phyloP scores from a whole-genome alignment of 2,797 vertebrate genomes.

The Tenualosa thibaudeaui region DNA sequence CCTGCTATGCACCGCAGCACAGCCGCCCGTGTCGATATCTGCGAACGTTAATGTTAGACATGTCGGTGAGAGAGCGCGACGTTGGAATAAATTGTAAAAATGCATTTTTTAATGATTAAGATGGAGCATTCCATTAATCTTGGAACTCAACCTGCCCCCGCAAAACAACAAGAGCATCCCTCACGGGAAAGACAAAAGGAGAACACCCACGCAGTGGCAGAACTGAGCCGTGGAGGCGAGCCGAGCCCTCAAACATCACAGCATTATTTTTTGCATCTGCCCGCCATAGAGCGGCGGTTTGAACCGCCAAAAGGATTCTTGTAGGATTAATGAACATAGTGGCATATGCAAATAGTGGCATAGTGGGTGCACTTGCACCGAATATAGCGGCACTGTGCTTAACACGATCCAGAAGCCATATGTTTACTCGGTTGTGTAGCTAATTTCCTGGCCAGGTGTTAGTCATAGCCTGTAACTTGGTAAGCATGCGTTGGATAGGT shows the following conservation, averaged over 20 bases:
- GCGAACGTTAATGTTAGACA: constrained; percentile 12
- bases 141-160: constrained; percentile 72
- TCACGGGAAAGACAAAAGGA: constrained; percentile 67
- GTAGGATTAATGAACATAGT: constrained; percentile 14
- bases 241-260: constrained; percentile 64
- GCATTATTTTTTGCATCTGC: constrained; percentile 59
- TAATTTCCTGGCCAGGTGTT: background rate
- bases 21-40: constrained; percentile 55
- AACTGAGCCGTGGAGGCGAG: constrained; percentile 64
- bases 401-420: constrained; percentile 65
- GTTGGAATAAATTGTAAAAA: constrained; percentile 77
- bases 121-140: constrained; percentile 81
- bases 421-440: constrained; percentile 59
- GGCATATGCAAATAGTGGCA: constrained; percentile 48
- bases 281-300: constrained; percentile 49
- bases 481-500: background rate
- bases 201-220: constrained; percentile 71
- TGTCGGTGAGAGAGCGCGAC: constrained; percentile 56
- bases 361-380: constrained; percentile 19
- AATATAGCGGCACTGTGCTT: constrained; percentile 40
- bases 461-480: background rate
- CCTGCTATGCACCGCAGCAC: constrained; percentile 64
- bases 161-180: constrained; percentile 74
- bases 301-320: constrained; percentile 22
- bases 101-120: constrained; percentile 72